Percentiles rank a stretch among this genome's conserved stretches.
Conservation (phyloP, 2,113 vertebrate species). For the Pteropus alecto region DNA sequence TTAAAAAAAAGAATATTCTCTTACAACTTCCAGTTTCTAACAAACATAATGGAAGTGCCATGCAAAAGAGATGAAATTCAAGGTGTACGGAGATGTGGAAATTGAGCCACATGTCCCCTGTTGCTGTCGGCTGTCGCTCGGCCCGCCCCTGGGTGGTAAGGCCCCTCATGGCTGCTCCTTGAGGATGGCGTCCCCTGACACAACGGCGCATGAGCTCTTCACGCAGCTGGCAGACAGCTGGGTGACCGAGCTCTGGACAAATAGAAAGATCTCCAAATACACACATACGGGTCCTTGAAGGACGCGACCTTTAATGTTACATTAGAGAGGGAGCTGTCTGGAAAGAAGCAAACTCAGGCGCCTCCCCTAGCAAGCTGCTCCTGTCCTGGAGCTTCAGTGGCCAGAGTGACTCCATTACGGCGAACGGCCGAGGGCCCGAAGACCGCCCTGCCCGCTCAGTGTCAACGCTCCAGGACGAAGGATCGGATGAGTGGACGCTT, state of each 20-base stretch:
- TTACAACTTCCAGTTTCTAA: neutral
- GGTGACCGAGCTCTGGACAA: neutral
- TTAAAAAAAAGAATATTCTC: neutral
- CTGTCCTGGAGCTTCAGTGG: rapidly evolving
- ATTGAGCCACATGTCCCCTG: rapidly evolving
- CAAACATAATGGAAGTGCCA: neutral
- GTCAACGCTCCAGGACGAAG: neutral
- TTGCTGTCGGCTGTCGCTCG: rapidly evolving
- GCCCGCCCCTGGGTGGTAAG: rapidly evolving
- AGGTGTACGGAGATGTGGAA: rapidly evolving
- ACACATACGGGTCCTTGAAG: neutral
- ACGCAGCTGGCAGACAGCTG: rapidly evolving
- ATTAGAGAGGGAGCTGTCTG: neutral
- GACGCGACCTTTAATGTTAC: neutral
- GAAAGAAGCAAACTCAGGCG: neutral
- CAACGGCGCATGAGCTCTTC: rapidly evolving
- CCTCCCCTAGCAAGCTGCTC: too few relatives aligned
- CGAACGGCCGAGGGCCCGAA: neutral
- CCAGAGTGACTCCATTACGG: neutral
- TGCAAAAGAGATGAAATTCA: neutral
- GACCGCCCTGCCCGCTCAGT: rapidly evolving
- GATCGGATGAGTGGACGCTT: neutral
- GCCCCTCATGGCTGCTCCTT: neutral
- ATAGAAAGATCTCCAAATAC: neutral
- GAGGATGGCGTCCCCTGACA: rapidly evolving